Conservation (phyloP, 2,797 vertebrate genomes). For the Diplodus sargus region DNA sequence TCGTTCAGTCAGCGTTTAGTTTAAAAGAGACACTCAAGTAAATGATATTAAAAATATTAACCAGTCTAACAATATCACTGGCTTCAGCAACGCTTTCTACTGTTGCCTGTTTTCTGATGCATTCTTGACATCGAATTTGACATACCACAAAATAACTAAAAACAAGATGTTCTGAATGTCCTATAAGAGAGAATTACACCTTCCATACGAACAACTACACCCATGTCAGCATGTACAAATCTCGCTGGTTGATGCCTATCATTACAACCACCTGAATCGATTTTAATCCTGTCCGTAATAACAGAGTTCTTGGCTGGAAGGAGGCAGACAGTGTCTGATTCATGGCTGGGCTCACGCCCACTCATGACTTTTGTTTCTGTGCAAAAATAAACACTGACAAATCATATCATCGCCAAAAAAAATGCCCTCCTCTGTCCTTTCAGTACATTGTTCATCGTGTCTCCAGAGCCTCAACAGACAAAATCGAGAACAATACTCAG, state of each 20-base stretch:
- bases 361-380: conserved; percentile 43
- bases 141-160: background rate
- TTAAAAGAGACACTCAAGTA: too few relatives aligned
- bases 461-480: conserved; percentile 15
- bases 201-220: background rate
- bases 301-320: conserved; percentile 22
- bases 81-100: too few relatives aligned
- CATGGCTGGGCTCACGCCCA: conserved; percentile 43
- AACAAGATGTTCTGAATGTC: background rate
- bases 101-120: too few relatives aligned
- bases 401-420: conserved; percentile 30
- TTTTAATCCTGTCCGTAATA: conserved; percentile 5
- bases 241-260: conserved; percentile 29
- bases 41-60: too few relatives aligned
- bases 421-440: conserved; percentile 11
- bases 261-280: conserved; percentile 36
- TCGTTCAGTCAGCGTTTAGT: too few relatives aligned
- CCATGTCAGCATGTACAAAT: background rate
- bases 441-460: conserved; percentile 14
- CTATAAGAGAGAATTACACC: background rate
- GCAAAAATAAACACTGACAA: conserved; percentile 55
- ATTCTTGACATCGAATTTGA: too few relatives aligned
- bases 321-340: conserved; percentile 50
- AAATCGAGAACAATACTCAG: conserved; percentile 9
- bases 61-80: too few relatives aligned